Evolutionary conservation across 2,113 vertebrate genomes (phyloP).

Genomic region (Nothoprocta perdicaria): DNA sequence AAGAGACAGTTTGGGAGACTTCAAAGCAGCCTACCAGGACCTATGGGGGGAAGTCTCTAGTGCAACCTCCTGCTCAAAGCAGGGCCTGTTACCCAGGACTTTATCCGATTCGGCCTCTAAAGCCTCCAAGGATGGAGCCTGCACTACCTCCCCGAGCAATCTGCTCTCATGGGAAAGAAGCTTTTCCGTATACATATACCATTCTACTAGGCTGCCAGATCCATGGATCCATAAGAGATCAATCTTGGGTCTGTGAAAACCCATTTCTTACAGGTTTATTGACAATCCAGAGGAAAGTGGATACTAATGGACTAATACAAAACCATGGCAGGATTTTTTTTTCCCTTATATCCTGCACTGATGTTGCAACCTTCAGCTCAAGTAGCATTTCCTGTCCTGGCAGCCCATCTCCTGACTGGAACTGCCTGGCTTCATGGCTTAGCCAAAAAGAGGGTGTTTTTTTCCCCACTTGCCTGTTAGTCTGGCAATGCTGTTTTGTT

Average conservation of each 20-base stretch:
- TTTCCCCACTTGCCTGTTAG: neutral
- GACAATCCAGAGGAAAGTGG: conserved; percentile 3
- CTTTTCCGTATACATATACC: neutral
- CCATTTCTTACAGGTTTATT: conserved; percentile 20
- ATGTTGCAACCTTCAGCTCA: neutral
- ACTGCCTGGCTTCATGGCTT: neutral
- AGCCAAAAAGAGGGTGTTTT: neutral
- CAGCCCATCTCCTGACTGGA: neutral
- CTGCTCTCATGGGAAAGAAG: too few species aligned
- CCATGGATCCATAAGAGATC: neutral
- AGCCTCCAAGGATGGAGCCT: too few species aligned
- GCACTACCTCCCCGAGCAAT: too few species aligned
- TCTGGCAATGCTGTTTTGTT: neutral
- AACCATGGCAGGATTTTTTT: neutral
- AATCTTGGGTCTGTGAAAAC: conserved; percentile 15
- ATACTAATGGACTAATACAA: conserved; percentile 22
- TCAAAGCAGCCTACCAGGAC: neutral
- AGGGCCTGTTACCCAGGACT: too few species aligned
- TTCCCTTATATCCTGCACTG: neutral
- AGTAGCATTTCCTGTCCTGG: neutral
- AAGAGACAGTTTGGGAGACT: neutral
- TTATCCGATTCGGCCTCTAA: too few species aligned
- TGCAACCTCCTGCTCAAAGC: too few species aligned
- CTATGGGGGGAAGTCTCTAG: neutral
- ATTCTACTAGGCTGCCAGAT: neutral